Evolutionary conservation across 2,797 vertebrate species (phyloP).

Genomic region (Cephalopachus bancanus): DNA sequence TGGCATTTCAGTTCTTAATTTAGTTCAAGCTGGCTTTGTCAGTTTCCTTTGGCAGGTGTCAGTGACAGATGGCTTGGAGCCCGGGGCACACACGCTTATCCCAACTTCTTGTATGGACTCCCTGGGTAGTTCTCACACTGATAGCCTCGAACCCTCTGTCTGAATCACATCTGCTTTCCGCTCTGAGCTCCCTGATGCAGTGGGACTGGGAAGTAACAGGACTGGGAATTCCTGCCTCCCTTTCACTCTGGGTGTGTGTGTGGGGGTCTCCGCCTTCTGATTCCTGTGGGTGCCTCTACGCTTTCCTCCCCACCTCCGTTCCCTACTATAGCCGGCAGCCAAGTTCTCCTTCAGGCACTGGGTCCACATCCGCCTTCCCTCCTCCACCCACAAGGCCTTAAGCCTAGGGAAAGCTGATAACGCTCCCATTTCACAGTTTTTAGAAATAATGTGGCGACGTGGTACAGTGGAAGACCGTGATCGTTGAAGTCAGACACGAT

Average conservation of each 20-base stretch:
- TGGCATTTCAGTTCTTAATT: neutral
- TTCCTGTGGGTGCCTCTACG: neutral
- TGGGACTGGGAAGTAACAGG: too few relatives aligned
- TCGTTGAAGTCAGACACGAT: neutral
- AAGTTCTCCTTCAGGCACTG: neutral
- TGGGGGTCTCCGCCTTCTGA: neutral
- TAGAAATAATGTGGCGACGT: neutral
- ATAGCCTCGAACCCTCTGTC: neutral
- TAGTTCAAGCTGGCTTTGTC: neutral
- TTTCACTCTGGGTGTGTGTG: neutral
- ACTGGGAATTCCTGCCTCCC: neutral
- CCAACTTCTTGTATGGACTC: neutral
- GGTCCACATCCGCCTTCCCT: rapidly evolving
- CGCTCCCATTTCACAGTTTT: neutral
- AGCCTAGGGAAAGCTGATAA: neutral
- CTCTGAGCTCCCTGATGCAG: neutral
- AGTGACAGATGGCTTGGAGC: neutral
- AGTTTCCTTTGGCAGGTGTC: neutral
- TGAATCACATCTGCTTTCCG: neutral
- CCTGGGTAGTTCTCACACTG: neutral
- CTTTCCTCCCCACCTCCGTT: rapidly evolving
- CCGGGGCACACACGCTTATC: rapidly evolving
- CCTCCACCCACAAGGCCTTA: rapidly evolving
- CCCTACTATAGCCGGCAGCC: rapidly evolving
- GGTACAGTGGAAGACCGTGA: too few relatives aligned